These are phyloP conservation scores for Rhynchopsitta pachyrhyncha DNA, from an alignment of 2,113 vertebrate genomes.

Conservation along the genomic window DNA sequence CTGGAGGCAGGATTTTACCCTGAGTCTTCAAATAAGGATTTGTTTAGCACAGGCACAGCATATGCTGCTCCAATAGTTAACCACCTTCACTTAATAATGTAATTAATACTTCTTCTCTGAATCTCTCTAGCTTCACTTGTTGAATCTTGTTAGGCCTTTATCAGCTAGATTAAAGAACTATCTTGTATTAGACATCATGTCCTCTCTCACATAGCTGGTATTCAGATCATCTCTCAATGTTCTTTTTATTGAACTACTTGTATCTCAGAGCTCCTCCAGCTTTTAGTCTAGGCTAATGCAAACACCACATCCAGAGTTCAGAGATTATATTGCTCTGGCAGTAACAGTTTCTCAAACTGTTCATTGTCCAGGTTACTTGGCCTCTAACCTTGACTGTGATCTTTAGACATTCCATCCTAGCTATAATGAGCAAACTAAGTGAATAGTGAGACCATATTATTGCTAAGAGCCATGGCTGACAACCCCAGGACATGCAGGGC, in stretches of 20 bases:
- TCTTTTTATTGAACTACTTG: fast-evolving
- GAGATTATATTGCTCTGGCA: neutral
- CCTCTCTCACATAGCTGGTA: neutral
- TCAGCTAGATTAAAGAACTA: neutral
- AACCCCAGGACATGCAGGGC: neutral
- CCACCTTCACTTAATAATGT: neutral
- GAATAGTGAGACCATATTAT: neutral
- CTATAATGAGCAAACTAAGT: neutral
- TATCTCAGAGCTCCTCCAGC: neutral
- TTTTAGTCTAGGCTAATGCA: fast-evolving
- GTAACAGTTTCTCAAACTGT: neutral
- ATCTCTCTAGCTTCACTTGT: neutral
- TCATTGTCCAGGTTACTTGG: neutral
- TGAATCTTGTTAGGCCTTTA: neutral
- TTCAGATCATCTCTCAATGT: neutral
- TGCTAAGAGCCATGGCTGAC: neutral
- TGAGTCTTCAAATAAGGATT: neutral
- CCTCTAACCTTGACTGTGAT: neutral
- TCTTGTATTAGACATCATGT: neutral
- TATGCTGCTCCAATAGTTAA: neutral
- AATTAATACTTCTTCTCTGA: neutral
- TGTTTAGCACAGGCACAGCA: neutral
- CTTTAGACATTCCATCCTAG: neutral
- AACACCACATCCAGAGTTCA: neutral
- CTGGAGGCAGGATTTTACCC: neutral